These are phyloP conservation scores for Pyxicephalus adspersus DNA, from an alignment of 2,113 vertebrate species.

Conservation along the genomic window DNA sequence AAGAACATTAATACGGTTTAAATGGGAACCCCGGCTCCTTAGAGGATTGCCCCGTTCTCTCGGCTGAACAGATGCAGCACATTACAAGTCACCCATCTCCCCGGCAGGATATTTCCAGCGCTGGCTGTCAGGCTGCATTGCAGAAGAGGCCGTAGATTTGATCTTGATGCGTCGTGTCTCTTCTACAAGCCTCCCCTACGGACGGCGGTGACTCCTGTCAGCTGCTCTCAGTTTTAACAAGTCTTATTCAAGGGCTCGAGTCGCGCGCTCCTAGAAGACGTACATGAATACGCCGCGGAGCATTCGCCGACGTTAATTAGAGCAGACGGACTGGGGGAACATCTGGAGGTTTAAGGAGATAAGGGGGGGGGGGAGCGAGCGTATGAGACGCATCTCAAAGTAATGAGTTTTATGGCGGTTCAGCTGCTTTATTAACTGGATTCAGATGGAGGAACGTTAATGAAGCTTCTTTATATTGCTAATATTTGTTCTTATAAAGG, in stretches of 20 bases:
- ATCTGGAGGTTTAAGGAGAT: slow-evolving; percentile 20
- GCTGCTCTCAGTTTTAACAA: slow-evolving; percentile 39
- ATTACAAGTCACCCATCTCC: not conserved
- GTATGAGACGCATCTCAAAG: not conserved
- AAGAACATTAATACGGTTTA: not conserved
- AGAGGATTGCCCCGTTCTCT: not conserved
- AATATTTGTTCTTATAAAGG: too few species aligned
- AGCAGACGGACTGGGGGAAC: slow-evolving; percentile 9
- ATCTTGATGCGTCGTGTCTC: slow-evolving; percentile 36
- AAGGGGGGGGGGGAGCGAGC: not conserved
- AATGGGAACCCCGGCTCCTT: not conserved
- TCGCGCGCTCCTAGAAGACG: not conserved
- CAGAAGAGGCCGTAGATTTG: not conserved
- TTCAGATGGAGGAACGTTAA: not conserved
- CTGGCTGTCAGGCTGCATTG: not conserved
- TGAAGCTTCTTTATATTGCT: not conserved
- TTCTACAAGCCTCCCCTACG: slow-evolving; percentile 10
- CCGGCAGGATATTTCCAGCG: not conserved
- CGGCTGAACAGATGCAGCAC: not conserved
- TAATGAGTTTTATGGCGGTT: not conserved
- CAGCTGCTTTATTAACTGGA: not conserved
- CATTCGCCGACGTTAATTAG: slow-evolving; percentile 10
- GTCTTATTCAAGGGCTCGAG: not conserved
- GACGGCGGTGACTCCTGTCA: slow-evolving; percentile 3
- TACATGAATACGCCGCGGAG: not conserved